A percentile compares a stretch with the other conserved stretches of the same genome.
Evolutionary conservation across 2,797 vertebrate species (phyloP).

Genomic region (Coccyzus lansbergi): DNA sequence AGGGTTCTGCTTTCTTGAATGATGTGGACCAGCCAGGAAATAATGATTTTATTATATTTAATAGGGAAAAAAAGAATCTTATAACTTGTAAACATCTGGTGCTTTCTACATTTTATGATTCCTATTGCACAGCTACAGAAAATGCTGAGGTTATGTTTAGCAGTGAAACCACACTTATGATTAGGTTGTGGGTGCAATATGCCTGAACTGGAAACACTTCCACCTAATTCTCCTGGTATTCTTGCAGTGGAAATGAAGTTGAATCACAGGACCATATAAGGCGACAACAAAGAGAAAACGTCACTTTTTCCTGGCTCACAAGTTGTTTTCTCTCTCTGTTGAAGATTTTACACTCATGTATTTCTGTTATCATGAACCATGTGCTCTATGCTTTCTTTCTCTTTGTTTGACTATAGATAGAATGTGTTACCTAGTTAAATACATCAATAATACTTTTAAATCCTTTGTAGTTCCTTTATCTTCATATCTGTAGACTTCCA

Average conservation of each 20-base stretch:
- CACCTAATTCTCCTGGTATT: constrained; percentile 20
- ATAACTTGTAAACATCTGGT: not conserved
- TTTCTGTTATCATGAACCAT: not conserved
- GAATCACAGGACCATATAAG: not conserved
- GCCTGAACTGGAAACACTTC: constrained; percentile 23
- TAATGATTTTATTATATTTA: not conserved
- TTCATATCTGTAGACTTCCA: not conserved
- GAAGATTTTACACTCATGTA: not conserved
- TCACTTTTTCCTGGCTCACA: not conserved
- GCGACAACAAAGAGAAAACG: not conserved
- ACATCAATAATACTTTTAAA: not conserved
- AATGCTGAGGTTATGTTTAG: not conserved
- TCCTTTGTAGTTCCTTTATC: not conserved
- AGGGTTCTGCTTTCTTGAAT: not conserved
- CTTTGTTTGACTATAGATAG: not conserved
- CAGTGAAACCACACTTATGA: not conserved
- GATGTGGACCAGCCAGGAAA: not conserved
- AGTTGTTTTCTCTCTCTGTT: not conserved
- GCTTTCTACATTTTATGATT: not conserved
- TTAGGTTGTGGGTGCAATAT: not conserved
- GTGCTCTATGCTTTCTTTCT: not conserved
- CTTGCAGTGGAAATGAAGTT: constrained; percentile 10
- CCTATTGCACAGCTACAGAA: not conserved
- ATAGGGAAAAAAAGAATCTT: not conserved
- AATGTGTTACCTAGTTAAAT: not conserved